A percentile compares a stretch with the other conserved stretches of the same genome.
Conservation (phyloP, 2,797 vertebrate genomes). For the Phyllotis vaccarum region DNA sequence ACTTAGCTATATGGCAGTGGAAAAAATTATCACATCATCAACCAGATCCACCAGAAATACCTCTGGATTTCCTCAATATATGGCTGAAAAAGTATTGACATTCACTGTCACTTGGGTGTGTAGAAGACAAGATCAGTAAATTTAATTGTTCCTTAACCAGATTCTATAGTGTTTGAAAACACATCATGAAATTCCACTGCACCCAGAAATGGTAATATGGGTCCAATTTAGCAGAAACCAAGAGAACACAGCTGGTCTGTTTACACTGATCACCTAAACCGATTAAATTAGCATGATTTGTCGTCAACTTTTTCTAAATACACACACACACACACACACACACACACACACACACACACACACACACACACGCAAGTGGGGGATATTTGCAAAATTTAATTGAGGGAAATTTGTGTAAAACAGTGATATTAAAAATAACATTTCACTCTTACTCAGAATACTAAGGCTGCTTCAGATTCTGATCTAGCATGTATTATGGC, state of each 20-base stretch:
- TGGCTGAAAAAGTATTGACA: neutral
- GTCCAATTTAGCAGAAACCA: slow-evolving; percentile 17
- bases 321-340: neutral
- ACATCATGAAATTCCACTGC: slow-evolving; percentile 21
- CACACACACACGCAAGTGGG: neutral
- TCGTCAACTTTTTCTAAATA: neutral
- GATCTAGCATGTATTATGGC: neutral
- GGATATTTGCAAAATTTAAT: neutral
- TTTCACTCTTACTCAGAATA: slow-evolving; percentile 37
- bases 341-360: neutral
- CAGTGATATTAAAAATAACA: neutral
- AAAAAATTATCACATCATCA: slow-evolving; percentile 32
- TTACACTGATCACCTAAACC: neutral
- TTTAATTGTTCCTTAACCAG: slow-evolving; percentile 5
- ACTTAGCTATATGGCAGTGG: neutral
- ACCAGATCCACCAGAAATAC: neutral
- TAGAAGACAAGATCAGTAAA: slow-evolving; percentile 22
- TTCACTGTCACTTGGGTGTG: neutral
- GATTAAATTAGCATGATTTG: neutral
- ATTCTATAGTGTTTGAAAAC: neutral
- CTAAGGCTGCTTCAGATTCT: slow-evolving; percentile 49
- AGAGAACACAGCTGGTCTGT: slow-evolving; percentile 11
- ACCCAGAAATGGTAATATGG: neutral
- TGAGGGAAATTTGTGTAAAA: neutral
- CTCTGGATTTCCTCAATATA: slow-evolving; percentile 43